Conservation (phyloP, 23 tunicate genomes). For the Trididemnum miniatum region DNA sequence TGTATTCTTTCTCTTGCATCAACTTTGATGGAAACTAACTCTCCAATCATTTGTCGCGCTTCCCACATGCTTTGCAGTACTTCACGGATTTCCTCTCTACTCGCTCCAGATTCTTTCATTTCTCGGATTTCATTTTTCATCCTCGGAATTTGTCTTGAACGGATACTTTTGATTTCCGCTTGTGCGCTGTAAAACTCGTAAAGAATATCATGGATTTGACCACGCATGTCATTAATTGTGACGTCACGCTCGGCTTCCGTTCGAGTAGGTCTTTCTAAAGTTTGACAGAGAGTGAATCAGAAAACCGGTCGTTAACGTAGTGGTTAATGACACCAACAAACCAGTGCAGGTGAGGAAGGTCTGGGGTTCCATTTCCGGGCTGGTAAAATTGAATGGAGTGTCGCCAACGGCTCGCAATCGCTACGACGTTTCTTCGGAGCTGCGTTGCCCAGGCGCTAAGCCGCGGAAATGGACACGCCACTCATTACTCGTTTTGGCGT, state of each 20-base stretch:
- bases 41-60: neutral
- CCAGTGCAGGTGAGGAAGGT: too few species aligned
- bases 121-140: neutral
- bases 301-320: too few species aligned
- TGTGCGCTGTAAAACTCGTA: neutral
- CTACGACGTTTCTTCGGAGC: too few species aligned
- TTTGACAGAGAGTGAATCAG: too few species aligned
- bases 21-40: neutral
- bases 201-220: neutral
- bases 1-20: slow-evolving; percentile 3
- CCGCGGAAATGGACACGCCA: too few species aligned
- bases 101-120: neutral
- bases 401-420: too few species aligned
- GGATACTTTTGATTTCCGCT: neutral
- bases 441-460: too few species aligned
- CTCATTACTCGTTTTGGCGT: too few species aligned
- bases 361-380: too few species aligned
- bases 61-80: neutral
- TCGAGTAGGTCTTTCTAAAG: too few species aligned
- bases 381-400: too few species aligned
- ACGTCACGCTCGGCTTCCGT: neutral
- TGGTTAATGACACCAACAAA: too few species aligned
- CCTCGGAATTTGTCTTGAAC: neutral
- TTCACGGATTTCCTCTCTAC: neutral
- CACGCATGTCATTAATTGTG: neutral